Evolutionary conservation across 1,140 invertebrate species (phyloP).

Genomic region (Pseudoatta argentina): DNA sequence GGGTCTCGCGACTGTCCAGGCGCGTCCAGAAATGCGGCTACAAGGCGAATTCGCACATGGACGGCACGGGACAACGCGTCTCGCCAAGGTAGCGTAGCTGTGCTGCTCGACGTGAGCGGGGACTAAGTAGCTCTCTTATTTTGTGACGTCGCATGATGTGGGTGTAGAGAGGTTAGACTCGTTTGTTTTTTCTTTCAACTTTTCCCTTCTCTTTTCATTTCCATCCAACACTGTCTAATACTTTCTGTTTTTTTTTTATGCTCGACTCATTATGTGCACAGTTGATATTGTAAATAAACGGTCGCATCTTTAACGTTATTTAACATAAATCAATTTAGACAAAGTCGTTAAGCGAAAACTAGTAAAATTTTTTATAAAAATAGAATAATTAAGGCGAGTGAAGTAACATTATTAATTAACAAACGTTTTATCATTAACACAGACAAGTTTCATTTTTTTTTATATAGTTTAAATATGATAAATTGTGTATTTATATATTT

Average conservation of each 20-base stretch:
- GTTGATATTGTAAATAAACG: too few species aligned
- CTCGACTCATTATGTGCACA: too few species aligned
- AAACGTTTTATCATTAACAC: too few species aligned
- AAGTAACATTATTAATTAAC: too few species aligned
- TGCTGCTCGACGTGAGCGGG: slow-evolving; percentile 74
- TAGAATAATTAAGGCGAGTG: too few species aligned
- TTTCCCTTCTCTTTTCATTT: not conserved
- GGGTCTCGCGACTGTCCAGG: slow-evolving; percentile 96
- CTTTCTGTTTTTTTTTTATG: too few species aligned
- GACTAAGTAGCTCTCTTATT: slow-evolving; percentile 82
- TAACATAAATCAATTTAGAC: too few species aligned
- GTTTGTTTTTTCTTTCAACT: slow-evolving; percentile 76
- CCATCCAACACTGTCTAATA: too few species aligned
- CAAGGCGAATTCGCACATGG: slow-evolving; percentile 92
- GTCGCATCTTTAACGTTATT: too few species aligned
- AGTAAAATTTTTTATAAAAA: too few species aligned
- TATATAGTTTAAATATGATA: not conserved
- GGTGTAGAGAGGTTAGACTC: slow-evolving; percentile 82
- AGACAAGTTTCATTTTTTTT: not conserved
- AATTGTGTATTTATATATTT: not conserved
- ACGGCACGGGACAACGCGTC: slow-evolving; percentile 88
- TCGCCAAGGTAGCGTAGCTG: slow-evolving; percentile 89
- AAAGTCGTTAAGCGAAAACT: too few species aligned
- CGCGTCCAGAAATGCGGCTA: slow-evolving; percentile 98
- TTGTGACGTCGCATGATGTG: slow-evolving; percentile 83